phyloP scores from a whole-genome alignment of 2,888 invertebrate genomes.

The Caenorhabditis plicata region DNA sequence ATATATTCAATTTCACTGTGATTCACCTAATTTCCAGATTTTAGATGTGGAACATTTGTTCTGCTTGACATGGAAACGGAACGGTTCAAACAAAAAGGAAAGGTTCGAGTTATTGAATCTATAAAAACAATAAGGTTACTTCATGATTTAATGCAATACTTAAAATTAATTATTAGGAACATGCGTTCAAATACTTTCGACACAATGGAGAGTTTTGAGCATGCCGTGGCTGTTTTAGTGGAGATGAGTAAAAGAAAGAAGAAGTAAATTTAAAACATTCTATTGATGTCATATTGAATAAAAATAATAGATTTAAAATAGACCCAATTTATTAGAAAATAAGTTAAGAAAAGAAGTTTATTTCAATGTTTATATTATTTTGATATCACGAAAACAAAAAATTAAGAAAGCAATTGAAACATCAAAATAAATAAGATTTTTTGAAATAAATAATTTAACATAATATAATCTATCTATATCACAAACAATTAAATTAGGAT shows the following conservation, averaged over 20 bases:
- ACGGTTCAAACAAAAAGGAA: conserved; percentile 10
- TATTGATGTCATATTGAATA: background rate
- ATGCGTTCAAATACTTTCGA: conserved; percentile 21
- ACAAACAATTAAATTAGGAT: too few species aligned
- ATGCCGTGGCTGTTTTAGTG: conserved; percentile 6
- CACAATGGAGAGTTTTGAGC: conserved; percentile 9
- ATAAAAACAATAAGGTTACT: conserved; percentile 18
- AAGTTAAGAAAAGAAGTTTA: too few species aligned
- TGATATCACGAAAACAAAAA: too few species aligned
- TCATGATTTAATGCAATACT: background rate
- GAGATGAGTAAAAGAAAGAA: conserved; percentile 12
- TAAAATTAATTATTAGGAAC: conserved; percentile 3
- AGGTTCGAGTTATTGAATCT: conserved; percentile 13
- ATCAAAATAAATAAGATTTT: too few species aligned
- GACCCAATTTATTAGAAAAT: too few species aligned
- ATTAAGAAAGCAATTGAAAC: too few species aligned
- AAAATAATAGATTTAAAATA: too few species aligned
- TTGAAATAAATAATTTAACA: too few species aligned
- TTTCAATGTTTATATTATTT: too few species aligned
- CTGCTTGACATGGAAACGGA: conserved; percentile 28
- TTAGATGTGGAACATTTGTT: conserved; percentile 17
- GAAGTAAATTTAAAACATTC: conserved; percentile 3
- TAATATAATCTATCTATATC: too few species aligned
- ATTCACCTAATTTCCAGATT: background rate
- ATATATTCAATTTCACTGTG: background rate